Evolutionary conservation across 2,888 invertebrate genomes (phyloP).

Genomic region (Drosophila fungiperda): DNA sequence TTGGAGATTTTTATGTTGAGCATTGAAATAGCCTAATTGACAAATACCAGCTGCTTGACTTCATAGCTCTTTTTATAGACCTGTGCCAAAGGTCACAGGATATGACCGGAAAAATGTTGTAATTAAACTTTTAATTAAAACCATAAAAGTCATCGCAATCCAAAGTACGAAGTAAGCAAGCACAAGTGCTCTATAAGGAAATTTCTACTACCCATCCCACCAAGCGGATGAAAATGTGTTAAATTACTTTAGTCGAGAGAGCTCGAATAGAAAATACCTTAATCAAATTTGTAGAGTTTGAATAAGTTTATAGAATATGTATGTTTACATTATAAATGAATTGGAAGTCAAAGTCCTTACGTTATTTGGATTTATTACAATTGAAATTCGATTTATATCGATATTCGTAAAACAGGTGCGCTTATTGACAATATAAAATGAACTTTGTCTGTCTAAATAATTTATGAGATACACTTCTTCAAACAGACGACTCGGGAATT

Average conservation of each 20-base stretch:
- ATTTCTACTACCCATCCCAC: not conserved
- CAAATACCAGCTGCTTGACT: slow-evolving; percentile 55
- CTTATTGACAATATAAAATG: not conserved
- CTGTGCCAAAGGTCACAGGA: slow-evolving; percentile 42
- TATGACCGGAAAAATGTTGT: slow-evolving; percentile 43
- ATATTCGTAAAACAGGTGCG: not conserved
- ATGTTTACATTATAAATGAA: not conserved
- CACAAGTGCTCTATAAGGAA: not conserved
- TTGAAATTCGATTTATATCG: not conserved
- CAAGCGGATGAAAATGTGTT: not conserved
- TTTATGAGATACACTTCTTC: not conserved
- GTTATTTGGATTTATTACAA: not conserved
- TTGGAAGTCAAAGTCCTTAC: not conserved
- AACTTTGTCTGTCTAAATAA: not conserved
- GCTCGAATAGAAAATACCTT: not conserved
- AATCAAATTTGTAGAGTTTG: not conserved
- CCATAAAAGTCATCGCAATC: slow-evolving; percentile 59
- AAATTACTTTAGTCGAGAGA: not conserved
- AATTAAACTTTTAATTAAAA: slow-evolving; percentile 77
- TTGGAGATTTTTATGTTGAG: slow-evolving; percentile 29
- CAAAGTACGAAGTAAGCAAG: slow-evolving; percentile 16
- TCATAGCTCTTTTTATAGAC: not conserved
- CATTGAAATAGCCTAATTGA: slow-evolving; percentile 38
- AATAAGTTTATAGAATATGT: too few species aligned
- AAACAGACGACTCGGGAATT: not conserved